These are phyloP conservation scores for Zaprionus ghesquierei DNA, from an alignment of 1,140 invertebrate species.

Conservation along the genomic window DNA sequence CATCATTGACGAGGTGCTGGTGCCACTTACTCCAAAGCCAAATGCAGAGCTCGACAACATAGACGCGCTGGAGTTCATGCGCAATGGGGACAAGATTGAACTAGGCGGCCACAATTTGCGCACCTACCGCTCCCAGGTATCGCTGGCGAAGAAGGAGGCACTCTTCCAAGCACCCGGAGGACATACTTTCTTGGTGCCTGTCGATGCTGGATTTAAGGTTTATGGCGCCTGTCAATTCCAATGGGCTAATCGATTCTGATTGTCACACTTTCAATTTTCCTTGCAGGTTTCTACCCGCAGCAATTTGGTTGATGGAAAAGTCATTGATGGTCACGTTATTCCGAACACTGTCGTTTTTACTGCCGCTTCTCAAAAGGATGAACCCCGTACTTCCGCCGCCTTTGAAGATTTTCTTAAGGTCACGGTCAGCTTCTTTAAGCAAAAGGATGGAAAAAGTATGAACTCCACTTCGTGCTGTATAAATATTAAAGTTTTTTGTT, in stretches of 20 bases:
- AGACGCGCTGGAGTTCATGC: conserved; percentile 90
- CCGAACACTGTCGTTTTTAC: conserved; percentile 94
- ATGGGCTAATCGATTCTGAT: not conserved
- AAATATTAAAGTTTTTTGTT: not conserved
- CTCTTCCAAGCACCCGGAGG: conserved; percentile 90
- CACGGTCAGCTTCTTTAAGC: conserved; percentile 88
- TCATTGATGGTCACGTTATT: conserved; percentile 96
- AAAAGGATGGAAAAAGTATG: conserved; percentile 86
- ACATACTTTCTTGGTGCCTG: conserved; percentile 94
- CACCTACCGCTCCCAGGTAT: conserved; percentile 89
- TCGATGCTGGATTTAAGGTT: conserved; percentile 94
- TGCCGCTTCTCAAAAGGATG: conserved; percentile 87
- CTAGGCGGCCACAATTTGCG: conserved; percentile 87
- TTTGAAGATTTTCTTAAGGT: conserved; percentile 93
- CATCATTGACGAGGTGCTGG: conserved; percentile 91
- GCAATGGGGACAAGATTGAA: conserved; percentile 89
- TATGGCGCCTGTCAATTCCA: not conserved
- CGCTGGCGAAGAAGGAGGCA: conserved; percentile 87
- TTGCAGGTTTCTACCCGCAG: conserved; percentile 84
- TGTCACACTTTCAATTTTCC: conserved; percentile 27
- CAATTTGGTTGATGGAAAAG: conserved; percentile 89
- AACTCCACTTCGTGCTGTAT: not conserved
- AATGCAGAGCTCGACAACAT: conserved; percentile 88
- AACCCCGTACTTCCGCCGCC: conserved; percentile 89
- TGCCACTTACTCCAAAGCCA: conserved; percentile 86